Base-by-base conservation (phyloP, 2,888 invertebrate species). In the Agrypnus murinus region DNA sequence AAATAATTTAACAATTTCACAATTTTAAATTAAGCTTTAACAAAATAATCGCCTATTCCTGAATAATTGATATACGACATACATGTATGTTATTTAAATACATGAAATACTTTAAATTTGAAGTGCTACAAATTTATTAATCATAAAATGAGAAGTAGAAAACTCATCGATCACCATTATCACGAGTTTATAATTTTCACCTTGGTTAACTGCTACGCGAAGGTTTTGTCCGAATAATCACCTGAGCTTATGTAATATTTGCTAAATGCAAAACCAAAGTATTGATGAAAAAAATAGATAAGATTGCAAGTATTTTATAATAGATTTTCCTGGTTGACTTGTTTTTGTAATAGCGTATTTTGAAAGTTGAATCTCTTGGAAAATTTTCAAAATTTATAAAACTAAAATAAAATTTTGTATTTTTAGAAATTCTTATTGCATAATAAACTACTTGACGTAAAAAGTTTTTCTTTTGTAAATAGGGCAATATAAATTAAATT, bases 371-470 rank as follows among this genome's bases (percentile, higher is more conserved):
- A 57, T 38, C 36, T 57, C 40, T 63, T 64, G 53, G 64, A 64
- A 53, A 64, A 50, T 55, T 12, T 40, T 64, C 64, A 64, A 64
- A 48, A 43, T 7, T 46, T 32, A 36, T 62, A 45, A 55, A 43
- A 43, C 55, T 31, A 64, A 55, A 64, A 64, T 64, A 50, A 40
- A 31, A 40, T 10, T 53, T 64, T 55, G 12, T 63, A 53, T 50
- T 50, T 63, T 40, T 63, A 63, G 38, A 48, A 2, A 60, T 46
- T 19, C 10, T 15, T n/a, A 36, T 63, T 43, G n/a, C 55, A 55
- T 43, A 55, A 55, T 36, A 55, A 15, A 43, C 25, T 36, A 50
- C 14, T 15, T 50, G 48, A 50, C 50, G 48, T 63, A 60, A 57
- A 25, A 57, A 34, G 32, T 53, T 53, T 32, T 53, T 12, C 19